Conservation (phyloP, 37 sponge, comb jelly and placozoan genomes). For the Diacarnus erythraeanus region DNA sequence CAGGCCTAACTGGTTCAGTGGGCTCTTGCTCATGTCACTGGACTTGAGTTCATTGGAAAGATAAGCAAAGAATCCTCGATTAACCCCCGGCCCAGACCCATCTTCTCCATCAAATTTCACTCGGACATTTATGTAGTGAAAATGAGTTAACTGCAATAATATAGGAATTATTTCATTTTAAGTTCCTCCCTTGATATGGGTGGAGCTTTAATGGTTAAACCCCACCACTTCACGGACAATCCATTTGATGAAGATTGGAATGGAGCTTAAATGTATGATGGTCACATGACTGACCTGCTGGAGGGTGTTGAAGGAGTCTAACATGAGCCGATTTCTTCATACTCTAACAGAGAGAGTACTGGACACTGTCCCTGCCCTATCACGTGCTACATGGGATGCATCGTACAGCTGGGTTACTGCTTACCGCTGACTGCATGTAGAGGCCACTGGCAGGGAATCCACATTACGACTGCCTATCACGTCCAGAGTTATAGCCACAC, state of each 20-base stretch:
- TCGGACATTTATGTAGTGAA: slow-evolving; percentile 55
- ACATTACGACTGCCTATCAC: too few species aligned
- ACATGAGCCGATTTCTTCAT: slow-evolving; percentile 52
- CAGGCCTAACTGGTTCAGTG: slow-evolving; percentile 18
- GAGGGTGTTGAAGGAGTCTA: slow-evolving; percentile 55
- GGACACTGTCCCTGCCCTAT: slow-evolving; percentile 41
- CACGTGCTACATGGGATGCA: slow-evolving; percentile 11
- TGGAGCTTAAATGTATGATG: too few species aligned
- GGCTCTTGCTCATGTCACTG: slow-evolving; percentile 26
- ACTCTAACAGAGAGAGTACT: slow-evolving; percentile 60
- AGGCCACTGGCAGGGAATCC: too few species aligned
- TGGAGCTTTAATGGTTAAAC: too few species aligned
- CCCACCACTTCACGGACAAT: too few species aligned
- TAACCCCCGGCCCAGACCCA: slow-evolving; percentile 88
- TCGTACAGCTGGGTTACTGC: slow-evolving; percentile 56
- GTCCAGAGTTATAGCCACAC: too few species aligned
- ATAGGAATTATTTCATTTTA: too few species aligned
- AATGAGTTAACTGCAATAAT: slow-evolving; percentile 53
- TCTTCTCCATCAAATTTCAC: slow-evolving; percentile 89
- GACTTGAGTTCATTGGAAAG: slow-evolving; percentile 79
- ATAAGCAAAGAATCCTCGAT: slow-evolving; percentile 79
- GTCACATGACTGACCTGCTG: slow-evolving; percentile 46
- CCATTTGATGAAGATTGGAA: too few species aligned
- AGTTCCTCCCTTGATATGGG: too few species aligned
- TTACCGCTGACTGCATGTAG: too few species aligned